Conservation (phyloP, 2,797 vertebrate genomes). For the Microchirus variegatus region DNA sequence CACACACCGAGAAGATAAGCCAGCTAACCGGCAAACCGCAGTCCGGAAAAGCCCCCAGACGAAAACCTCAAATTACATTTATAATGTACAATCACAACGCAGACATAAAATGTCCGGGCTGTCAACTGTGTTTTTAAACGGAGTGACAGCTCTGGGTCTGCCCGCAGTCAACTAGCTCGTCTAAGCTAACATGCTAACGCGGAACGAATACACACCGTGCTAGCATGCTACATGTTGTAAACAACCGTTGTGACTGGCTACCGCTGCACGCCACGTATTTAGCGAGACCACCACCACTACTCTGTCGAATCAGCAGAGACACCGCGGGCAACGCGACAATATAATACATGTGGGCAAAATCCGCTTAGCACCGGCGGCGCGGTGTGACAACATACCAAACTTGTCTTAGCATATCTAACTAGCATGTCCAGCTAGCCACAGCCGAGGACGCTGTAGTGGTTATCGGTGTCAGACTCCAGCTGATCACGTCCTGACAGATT, state of each 20-base stretch:
- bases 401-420: conserved; percentile 62
- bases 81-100: background rate
- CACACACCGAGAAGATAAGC: conserved; percentile 32
- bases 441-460: conserved; percentile 68
- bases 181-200: conserved; percentile 66
- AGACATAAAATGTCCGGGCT: background rate
- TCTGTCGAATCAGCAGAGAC: conserved; percentile 6
- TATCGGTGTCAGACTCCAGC: conserved; percentile 71
- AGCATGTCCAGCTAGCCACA: conserved; percentile 66
- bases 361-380: conserved; percentile 6
- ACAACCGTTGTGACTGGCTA: conserved; percentile 61
- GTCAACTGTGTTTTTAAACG: conserved; percentile 19
- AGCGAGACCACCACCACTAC: conserved; percentile 23
- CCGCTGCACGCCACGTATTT: conserved; percentile 54
- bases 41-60: background rate
- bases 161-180: conserved; percentile 27
- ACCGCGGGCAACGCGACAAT: conserved; percentile 4
- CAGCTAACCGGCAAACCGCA: conserved; percentile 47
- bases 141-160: conserved; percentile 31
- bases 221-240: conserved; percentile 68
- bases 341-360: background rate
- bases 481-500: conserved; percentile 69
- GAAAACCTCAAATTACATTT: background rate
- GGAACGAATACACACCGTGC: conserved; percentile 37
- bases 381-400: conserved; percentile 40